Evolutionary conservation across 2,888 invertebrate genomes (phyloP).

Genomic region (Atethmia centrago): DNA sequence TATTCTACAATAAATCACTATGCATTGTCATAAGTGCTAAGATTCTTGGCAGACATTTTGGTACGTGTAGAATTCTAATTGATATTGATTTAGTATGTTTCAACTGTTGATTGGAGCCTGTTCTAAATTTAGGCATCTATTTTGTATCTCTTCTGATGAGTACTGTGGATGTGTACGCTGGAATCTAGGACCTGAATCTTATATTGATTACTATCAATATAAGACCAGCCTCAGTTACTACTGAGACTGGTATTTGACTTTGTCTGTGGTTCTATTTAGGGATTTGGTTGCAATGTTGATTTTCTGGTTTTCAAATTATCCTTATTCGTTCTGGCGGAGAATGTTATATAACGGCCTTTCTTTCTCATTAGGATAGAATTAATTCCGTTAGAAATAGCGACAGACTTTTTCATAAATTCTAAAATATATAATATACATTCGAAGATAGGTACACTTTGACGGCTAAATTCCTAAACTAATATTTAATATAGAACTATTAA

Average conservation of each 20-base stretch:
- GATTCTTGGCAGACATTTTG: conserved; percentile 42
- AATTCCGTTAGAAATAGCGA: neutral
- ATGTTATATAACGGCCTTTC: neutral
- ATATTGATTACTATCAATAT: neutral
- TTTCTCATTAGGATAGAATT: neutral
- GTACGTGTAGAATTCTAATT: conserved; percentile 50
- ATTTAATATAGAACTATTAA: no score
- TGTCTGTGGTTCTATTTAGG: conserved; percentile 15
- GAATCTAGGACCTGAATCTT: conserved; percentile 26
- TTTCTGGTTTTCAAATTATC: neutral
- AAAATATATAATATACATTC: no score
- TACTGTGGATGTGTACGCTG: neutral
- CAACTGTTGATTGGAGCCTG: conserved; percentile 28
- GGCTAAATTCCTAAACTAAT: neutral
- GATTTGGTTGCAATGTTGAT: neutral
- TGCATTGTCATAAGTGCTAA: conserved; percentile 20
- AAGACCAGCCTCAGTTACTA: no score
- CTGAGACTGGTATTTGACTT: neutral
- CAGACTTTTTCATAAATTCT: neutral
- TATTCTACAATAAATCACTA: conserved; percentile 6
- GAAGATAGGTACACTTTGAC: neutral
- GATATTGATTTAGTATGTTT: conserved; percentile 42
- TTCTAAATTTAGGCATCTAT: conserved; percentile 28
- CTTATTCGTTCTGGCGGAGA: neutral
- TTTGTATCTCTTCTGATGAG: conserved; percentile 29